These are phyloP conservation scores for Drosophila simulans DNA, from an alignment of 1,140 invertebrate genomes.

Conservation along the genomic window DNA sequence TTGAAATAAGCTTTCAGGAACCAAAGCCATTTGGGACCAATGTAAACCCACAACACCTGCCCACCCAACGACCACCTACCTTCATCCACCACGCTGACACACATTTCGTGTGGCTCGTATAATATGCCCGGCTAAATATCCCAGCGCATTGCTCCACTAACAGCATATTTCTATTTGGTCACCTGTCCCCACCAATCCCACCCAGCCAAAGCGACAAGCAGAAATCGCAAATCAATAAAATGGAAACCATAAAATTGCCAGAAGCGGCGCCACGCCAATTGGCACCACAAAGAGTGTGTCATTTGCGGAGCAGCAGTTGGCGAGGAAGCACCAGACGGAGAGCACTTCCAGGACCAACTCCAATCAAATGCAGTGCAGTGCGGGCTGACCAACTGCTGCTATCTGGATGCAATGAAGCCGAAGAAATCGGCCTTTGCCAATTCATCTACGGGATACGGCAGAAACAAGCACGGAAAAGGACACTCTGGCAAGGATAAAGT, in stretches of 20 bases:
- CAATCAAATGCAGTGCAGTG: background rate
- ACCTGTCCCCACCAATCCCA: conserved; percentile 12
- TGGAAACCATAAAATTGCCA: conserved; percentile 68
- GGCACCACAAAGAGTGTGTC: conserved; percentile 25
- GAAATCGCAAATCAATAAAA: conserved; percentile 72
- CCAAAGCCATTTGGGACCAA: conserved; percentile 16
- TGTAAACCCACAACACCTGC: conserved; percentile 2
- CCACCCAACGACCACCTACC: conserved; percentile 5
- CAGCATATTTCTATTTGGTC: conserved; percentile 44
- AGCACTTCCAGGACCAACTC: background rate
- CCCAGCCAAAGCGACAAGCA: conserved; percentile 11
- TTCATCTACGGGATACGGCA: conserved; percentile 78
- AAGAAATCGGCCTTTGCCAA: conserved; percentile 78
- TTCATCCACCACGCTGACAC: conserved; percentile 55
- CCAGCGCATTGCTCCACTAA: conserved; percentile 68
- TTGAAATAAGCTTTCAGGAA: background rate
- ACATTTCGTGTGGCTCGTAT: conserved; percentile 38
- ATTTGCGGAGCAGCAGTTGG: conserved; percentile 51
- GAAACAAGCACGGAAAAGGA: conserved; percentile 56
- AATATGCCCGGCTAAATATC: conserved; percentile 60
- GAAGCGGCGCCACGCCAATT: conserved; percentile 21
- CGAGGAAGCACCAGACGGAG: conserved; percentile 30
- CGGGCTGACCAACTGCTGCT: background rate
- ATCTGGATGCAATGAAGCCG: conserved; percentile 73
- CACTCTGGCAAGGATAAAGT: conserved; percentile 50